Conservation (phyloP, 2,888 invertebrate genomes). For the Andrena flavipes region DNA sequence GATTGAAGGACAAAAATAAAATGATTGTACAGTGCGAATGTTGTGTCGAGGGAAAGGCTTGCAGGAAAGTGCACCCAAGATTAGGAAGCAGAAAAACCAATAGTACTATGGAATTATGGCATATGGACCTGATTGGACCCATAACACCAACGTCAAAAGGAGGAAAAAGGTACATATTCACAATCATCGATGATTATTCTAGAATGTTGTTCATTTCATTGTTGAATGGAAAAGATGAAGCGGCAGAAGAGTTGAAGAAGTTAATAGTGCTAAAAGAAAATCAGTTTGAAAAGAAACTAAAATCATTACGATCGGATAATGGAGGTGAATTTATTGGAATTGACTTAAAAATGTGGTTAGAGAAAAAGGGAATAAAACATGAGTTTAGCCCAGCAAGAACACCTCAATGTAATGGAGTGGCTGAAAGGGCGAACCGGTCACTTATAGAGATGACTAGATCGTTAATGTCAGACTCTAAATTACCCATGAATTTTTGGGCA, state of each 20-base stretch:
- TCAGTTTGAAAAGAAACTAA: not conserved
- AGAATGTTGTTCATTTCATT: constrained; percentile 1
- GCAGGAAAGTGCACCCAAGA: not conserved
- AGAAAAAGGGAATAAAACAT: not conserved
- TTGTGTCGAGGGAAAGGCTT: constrained; percentile 1
- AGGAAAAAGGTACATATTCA: not conserved
- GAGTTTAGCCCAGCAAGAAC: not conserved
- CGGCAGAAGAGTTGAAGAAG: not conserved
- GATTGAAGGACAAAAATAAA: not conserved
- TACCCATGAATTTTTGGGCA: not conserved
- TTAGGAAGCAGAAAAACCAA: not conserved
- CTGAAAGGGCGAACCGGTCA: not conserved
- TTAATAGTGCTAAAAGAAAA: constrained; percentile 12
- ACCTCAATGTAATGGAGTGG: constrained; percentile 17
- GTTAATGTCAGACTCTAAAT: not conserved
- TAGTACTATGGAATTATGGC: not conserved
- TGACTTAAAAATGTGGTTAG: not conserved
- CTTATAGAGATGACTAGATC: constrained; percentile 2
- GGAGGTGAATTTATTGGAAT: not conserved
- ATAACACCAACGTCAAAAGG: constrained; percentile 20
- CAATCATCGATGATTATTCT: constrained; percentile 18
- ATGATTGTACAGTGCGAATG: constrained; percentile 9
- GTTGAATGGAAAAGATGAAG: constrained; percentile 2
- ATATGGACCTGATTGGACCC: constrained; percentile 25
- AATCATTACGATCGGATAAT: constrained; percentile 11